Evolutionary conservation across 2,888 invertebrate species (phyloP).

Genomic region (Eupsilia transversa): DNA sequence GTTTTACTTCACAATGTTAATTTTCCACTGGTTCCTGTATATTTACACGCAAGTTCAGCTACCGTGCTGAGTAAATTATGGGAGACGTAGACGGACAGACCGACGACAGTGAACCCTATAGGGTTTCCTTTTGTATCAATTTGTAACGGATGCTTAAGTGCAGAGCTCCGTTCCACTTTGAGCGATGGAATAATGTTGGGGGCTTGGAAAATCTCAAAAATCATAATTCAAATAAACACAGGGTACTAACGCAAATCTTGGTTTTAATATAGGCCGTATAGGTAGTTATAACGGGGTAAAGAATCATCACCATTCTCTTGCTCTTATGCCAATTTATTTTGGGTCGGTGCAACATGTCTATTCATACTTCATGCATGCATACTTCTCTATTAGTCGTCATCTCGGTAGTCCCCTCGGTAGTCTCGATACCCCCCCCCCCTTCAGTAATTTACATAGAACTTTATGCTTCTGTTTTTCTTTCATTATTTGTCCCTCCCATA

Average conservation of each 20-base stretch:
- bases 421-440: too few relatives aligned
- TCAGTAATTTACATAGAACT: not conserved
- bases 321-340: not conserved
- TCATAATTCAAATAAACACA: not conserved
- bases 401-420: not conserved
- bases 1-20: not conserved
- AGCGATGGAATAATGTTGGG: not conserved
- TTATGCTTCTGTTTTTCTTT: not conserved
- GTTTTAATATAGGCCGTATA: not conserved
- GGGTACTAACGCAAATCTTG: not conserved
- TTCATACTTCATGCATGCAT: too few relatives aligned
- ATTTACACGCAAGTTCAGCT: not conserved
- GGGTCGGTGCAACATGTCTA: not conserved
- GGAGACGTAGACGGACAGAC: not conserved
- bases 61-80: not conserved
- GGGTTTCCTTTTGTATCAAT: slow-evolving; percentile 18
- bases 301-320: not conserved
- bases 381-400: not conserved
- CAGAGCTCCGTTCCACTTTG: not conserved
- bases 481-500: too few relatives aligned
- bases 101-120: not conserved
- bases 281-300: not conserved
- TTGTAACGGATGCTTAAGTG: not conserved
- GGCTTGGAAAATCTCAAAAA: not conserved
- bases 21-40: not conserved